Evolutionary conservation across 2,113 vertebrate genomes (phyloP).

Genomic region (Cricetomys ansorgei): DNA sequence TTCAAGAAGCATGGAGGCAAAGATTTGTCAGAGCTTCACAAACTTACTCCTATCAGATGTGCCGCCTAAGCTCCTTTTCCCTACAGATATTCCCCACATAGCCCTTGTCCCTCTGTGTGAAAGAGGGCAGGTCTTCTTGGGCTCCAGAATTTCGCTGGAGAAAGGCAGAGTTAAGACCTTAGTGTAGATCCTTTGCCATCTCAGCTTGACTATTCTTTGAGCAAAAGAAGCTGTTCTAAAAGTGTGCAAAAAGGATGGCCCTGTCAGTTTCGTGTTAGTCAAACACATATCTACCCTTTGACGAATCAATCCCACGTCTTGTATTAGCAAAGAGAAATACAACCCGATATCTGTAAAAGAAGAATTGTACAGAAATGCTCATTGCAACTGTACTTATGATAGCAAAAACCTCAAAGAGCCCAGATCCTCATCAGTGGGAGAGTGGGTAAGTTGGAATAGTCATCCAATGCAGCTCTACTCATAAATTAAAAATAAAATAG

Average conservation of each 20-base stretch:
- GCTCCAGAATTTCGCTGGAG: neutral
- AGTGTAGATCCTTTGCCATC: neutral
- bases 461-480: neutral
- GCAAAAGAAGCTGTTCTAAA: neutral
- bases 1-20: slow-evolving; percentile 1
- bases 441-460: neutral
- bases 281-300: neutral
- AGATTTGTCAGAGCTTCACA: neutral
- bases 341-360: neutral
- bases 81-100: neutral
- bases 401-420: neutral
- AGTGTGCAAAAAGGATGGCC: neutral
- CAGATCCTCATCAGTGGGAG: neutral
- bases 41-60: neutral
- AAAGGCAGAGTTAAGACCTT: neutral
- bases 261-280: neutral
- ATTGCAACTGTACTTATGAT: neutral
- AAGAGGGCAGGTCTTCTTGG: neutral
- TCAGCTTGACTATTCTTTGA: neutral
- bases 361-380: neutral
- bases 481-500: slow-evolving; percentile 15
- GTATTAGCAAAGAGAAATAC: neutral
- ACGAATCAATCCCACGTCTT: neutral
- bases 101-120: neutral
- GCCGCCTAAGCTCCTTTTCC: neutral